Evolutionary conservation across 2,797 vertebrate genomes (phyloP).

Genomic region (Dryobates pubescens): DNA sequence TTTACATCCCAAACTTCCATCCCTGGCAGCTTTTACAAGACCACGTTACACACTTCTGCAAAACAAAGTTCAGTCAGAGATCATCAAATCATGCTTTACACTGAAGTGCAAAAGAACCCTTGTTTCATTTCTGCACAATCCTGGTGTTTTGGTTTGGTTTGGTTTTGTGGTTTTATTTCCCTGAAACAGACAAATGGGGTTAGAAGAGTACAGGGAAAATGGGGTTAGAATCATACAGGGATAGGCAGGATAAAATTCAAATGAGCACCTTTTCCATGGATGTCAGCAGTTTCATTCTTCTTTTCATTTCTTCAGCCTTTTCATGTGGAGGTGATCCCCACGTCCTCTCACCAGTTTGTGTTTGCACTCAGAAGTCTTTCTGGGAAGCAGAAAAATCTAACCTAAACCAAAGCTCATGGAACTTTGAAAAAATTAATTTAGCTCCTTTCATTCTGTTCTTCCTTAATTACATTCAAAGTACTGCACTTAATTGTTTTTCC

Average conservation of each 20-base stretch:
- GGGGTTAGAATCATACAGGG: neutral
- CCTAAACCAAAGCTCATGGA: neutral
- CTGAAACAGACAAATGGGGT: neutral
- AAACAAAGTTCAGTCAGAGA: neutral
- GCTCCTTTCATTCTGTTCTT: neutral
- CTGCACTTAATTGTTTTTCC: neutral
- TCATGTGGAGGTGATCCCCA: neutral
- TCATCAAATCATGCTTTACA: neutral
- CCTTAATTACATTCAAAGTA: conserved; percentile 4
- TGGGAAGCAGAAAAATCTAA: neutral
- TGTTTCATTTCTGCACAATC: neutral
- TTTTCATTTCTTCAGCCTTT: conserved; percentile 1
- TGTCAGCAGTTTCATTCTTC: neutral
- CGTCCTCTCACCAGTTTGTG: neutral
- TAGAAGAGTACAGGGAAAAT: neutral
- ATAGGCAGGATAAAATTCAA: conserved; percentile 7
- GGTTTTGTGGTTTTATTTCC: neutral
- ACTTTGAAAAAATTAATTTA: neutral
- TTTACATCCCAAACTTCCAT: neutral
- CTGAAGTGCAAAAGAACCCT: neutral
- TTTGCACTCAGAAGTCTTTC: neutral
- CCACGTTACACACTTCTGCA: neutral
- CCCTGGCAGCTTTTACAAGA: neutral
- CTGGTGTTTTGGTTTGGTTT: neutral
- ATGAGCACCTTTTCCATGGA: neutral